Evolutionary conservation across 2,797 vertebrate species (phyloP), one percentile per base, ranked within the genome.

Genomic region (Miichthys miiuy): DNA sequence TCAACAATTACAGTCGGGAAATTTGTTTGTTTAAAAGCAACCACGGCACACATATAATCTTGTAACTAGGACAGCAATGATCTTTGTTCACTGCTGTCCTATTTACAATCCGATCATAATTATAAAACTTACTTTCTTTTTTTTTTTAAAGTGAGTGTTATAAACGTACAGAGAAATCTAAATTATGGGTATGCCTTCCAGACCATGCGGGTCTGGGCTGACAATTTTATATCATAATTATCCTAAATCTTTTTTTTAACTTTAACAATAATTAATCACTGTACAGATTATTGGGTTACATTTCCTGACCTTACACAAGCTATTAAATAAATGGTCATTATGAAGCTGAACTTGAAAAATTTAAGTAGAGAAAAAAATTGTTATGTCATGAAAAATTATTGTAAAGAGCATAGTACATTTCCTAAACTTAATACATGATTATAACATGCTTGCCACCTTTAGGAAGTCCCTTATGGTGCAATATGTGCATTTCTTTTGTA

Each of bases 1-100:
- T 64, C 23, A 7, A 61, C 17, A 44, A 50, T 6, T 6, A 30
- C 9, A 61, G 10, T 12, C 1, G 8, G 50, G 16, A 42, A 56
- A 61, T 46, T 18, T 21, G 7, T 47, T 70, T 47, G 10, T 50
- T 38, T 64, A 41, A 79, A 74, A 77, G 14, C 6, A 54, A 44
- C 51, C 18, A 17, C 1, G 14, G 25, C n/a, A 50, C 6, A 21
- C 3, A 62, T 41, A 34, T 38, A 2, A 38, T 9, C 8, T 38
- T 38, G 34, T 38, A 44, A 44, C 42, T 14, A 44, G 42, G 12
- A 44, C 42, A 44, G 42, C 42, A 13, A 30, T 23, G 2, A 54
- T 56, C 18, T 51, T 48, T 75, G 21, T 42, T 69, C 13, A 42
- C 4, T 68, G 13, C 18, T 21, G 27, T 44, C 27, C 6, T 54